Evolutionary conservation across 2,797 vertebrate species (phyloP).

Genomic region (Eospalax fontanierii): DNA sequence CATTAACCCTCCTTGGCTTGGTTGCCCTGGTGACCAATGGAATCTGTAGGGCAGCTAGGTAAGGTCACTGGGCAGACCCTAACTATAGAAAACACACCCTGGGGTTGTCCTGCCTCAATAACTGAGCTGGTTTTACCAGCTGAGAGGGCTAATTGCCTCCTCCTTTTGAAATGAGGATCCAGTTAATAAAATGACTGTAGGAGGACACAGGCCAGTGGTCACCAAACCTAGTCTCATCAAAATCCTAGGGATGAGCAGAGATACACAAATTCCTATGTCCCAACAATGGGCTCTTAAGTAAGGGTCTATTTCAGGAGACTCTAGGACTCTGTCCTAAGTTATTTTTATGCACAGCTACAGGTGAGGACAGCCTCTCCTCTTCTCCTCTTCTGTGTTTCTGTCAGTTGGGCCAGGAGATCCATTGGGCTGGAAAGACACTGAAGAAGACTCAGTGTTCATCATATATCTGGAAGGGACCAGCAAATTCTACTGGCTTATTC

Average conservation of each 20-base stretch:
- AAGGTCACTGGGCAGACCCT: slow-evolving; percentile 76
- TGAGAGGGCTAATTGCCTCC: slow-evolving; percentile 84
- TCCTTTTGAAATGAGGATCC: slow-evolving; percentile 78
- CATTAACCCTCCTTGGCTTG: slow-evolving; percentile 64
- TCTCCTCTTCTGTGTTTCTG: neutral
- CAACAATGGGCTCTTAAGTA: neutral
- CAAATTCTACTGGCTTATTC: neutral
- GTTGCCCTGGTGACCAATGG: slow-evolving; percentile 82
- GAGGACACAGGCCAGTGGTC: slow-evolving; percentile 30
- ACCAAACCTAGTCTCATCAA: neutral
- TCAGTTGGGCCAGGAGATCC: neutral
- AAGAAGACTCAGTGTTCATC: neutral
- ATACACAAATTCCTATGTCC: neutral
- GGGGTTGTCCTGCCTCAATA: slow-evolving; percentile 80
- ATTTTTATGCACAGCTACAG: neutral
- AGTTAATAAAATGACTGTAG: slow-evolving; percentile 79
- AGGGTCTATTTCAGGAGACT: neutral
- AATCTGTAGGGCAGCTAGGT: slow-evolving; percentile 79
- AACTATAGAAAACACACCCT: slow-evolving; percentile 77
- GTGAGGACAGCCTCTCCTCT: neutral
- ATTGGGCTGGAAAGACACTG: neutral
- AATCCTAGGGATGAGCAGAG: slow-evolving; percentile 3
- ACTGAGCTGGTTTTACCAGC: slow-evolving; percentile 77
- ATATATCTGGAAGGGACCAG: neutral
- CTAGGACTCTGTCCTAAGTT: neutral